Conservation (phyloP, 2,113 vertebrate genomes). For the Platanista minor region DNA sequence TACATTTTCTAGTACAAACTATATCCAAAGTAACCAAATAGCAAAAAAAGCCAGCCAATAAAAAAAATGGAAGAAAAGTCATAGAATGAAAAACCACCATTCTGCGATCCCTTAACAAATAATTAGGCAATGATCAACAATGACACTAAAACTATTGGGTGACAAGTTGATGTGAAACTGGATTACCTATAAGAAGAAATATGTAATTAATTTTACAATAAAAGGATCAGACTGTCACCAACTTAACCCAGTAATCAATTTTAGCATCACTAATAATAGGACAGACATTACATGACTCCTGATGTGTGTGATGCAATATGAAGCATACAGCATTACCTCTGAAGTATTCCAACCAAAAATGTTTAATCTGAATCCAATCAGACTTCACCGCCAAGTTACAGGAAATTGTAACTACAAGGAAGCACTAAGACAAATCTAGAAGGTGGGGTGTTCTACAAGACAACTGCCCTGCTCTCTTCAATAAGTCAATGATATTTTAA, state of each 20-base stretch:
- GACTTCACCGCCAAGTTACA: not conserved
- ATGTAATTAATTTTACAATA: not conserved
- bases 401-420: not conserved
- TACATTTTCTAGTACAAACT: not conserved
- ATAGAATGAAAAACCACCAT: not conserved
- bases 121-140: not conserved
- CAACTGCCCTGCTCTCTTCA: not conserved
- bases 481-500: not conserved
- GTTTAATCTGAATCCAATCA: not conserved
- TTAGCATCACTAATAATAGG: constrained; percentile 11
- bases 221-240: not conserved
- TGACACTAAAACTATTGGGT: not conserved
- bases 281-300: not conserved
- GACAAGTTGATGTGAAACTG: not conserved
- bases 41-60: not conserved
- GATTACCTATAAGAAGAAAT: not conserved
- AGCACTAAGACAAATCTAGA: not conserved
- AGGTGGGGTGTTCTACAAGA: not conserved
- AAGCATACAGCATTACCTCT: not conserved
- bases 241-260: not conserved
- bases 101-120: not conserved
- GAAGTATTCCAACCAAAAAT: not conserved
- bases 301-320: not conserved
- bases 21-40: not conserved
- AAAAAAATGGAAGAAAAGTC: not conserved